A percentile compares a stretch with the other conserved stretches of the same genome.
Conservation (phyloP, 2,113 vertebrate species). For the Tragulus kanchil region DNA sequence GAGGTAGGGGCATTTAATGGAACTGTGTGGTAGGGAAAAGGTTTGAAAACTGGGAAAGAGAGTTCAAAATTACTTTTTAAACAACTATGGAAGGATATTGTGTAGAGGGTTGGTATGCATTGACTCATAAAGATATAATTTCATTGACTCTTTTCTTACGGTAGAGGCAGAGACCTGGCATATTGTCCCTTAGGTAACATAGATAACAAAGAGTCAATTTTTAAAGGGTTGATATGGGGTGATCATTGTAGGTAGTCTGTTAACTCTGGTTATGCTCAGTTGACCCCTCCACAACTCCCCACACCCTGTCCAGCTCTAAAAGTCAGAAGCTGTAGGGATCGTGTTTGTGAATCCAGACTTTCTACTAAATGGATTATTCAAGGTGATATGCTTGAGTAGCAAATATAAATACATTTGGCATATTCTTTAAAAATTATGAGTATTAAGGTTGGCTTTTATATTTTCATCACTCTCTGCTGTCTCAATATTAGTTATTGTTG, state of each 20-base stretch:
- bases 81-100: not conserved
- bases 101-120: not conserved
- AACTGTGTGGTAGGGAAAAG: not conserved
- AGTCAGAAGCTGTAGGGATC: not conserved
- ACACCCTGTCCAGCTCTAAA: not conserved
- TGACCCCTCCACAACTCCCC: not conserved
- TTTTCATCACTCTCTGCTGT: not conserved
- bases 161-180: not conserved
- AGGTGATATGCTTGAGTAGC: not conserved
- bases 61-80: not conserved
- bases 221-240: not conserved
- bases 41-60: not conserved
- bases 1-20: not conserved
- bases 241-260: not conserved
- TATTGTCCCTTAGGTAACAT: not conserved
- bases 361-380: not conserved
- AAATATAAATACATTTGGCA: not conserved
- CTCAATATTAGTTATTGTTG: not conserved
- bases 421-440: not conserved
- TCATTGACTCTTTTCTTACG: not conserved
- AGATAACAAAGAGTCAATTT: not conserved
- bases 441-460: not conserved
- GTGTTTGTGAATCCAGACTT: not conserved
- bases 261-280: not conserved
- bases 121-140: not conserved